Conservation (phyloP, 2,888 invertebrate species). For the Heliconius charithonia region DNA sequence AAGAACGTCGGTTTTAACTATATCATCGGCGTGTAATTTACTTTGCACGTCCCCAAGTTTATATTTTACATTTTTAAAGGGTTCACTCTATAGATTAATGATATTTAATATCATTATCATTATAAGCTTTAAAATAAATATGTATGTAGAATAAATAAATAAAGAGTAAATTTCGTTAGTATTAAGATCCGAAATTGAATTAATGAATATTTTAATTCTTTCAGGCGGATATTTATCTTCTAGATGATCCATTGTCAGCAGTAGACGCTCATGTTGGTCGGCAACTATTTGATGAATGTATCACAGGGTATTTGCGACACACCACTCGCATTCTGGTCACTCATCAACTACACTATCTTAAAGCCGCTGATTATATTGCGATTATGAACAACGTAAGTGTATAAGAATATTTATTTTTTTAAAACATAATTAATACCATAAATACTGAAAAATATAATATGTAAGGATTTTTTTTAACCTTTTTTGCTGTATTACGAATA, state of each 20-base stretch:
- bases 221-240: constrained; percentile 89
- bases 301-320: constrained; percentile 85
- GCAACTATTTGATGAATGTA: constrained; percentile 90
- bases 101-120: too few species aligned
- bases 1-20: too few species aligned
- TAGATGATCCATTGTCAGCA: constrained; percentile 93
- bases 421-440: not conserved
- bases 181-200: too few species aligned
- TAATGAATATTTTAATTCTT: constrained; percentile 24
- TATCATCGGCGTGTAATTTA: too few species aligned
- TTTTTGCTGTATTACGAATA: too few species aligned
- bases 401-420: not conserved
- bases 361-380: constrained; percentile 81
- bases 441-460: not conserved
- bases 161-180: too few species aligned
- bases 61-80: not conserved
- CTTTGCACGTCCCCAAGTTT: too few species aligned
- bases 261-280: constrained; percentile 91
- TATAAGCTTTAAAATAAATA: too few species aligned
- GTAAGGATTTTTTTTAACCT: too few species aligned
- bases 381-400: constrained; percentile 79
- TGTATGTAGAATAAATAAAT: too few species aligned
- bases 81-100: not conserved
- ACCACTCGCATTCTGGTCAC: constrained; percentile 92
- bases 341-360: constrained; percentile 90